phyloP scores from a whole-genome alignment of 2,113 vertebrate species.

The Vimba vimba region DNA sequence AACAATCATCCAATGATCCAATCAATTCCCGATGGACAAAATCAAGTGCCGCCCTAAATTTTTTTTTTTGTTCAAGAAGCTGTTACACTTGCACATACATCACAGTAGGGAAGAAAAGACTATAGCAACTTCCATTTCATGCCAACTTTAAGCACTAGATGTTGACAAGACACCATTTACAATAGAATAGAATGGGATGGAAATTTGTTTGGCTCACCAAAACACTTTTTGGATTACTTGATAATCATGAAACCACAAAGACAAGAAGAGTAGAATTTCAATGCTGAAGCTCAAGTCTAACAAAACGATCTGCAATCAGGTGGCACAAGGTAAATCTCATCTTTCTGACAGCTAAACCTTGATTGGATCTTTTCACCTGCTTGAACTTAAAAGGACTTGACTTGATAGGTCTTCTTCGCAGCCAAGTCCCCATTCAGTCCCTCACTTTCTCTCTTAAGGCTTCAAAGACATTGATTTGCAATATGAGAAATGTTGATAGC shows the following conservation, averaged over 20 bases:
- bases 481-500: background rate
- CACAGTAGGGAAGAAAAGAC: too few relatives aligned
- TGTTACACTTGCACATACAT: too few relatives aligned
- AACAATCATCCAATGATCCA: too few relatives aligned
- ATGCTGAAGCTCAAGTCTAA: background rate
- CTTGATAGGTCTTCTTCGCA: background rate
- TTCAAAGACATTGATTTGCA: background rate
- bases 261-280: background rate
- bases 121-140: too few relatives aligned
- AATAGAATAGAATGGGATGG: too few relatives aligned
- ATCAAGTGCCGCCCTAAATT: too few relatives aligned
- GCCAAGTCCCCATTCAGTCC: background rate
- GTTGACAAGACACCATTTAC: too few relatives aligned
- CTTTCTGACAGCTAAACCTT: background rate
- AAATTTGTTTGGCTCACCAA: too few relatives aligned
- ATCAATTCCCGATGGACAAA: too few relatives aligned
- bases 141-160: too few relatives aligned
- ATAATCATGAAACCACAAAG: background rate
- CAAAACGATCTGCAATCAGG: background rate
- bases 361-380: background rate
- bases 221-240: background rate
- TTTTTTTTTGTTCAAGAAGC: too few relatives aligned
- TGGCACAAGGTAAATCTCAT: background rate
- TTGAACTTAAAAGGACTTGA: background rate
- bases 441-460: background rate